Evolutionary conservation across 23 tunicate species (phyloP).

Genomic region (Phallusia fumigata): DNA sequence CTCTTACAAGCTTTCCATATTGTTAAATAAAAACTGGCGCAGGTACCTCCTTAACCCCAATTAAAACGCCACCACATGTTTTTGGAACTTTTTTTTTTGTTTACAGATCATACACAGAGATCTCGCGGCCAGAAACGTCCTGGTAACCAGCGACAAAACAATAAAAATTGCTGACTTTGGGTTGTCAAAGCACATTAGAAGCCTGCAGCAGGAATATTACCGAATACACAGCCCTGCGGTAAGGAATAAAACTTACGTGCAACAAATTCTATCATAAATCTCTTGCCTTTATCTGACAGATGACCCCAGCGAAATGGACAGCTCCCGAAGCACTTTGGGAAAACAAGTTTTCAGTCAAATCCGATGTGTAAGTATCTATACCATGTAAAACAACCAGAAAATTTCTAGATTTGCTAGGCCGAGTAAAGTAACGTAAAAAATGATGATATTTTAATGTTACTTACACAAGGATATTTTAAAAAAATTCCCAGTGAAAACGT

Average conservation of each 20-base stretch:
- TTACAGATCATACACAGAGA: slow-evolving; percentile 54
- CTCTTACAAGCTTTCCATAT: too few species aligned
- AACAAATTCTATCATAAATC: too few species aligned
- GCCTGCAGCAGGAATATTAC: slow-evolving; percentile 56
- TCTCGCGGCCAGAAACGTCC: slow-evolving; percentile 80
- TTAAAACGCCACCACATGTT: too few species aligned
- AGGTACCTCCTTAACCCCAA: too few species aligned
- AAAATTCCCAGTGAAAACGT: too few species aligned
- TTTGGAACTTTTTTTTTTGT: too few species aligned
- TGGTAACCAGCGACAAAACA: slow-evolving; percentile 46
- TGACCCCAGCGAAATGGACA: slow-evolving; percentile 93
- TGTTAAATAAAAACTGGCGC: too few species aligned
- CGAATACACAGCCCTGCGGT: slow-evolving; percentile 44
- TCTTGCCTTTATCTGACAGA: slow-evolving; percentile 20
- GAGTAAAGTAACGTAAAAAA: too few species aligned
- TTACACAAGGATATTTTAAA: too few species aligned
- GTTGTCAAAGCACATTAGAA: slow-evolving; percentile 63
- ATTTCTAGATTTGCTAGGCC: too few species aligned
- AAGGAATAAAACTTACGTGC: background rate
- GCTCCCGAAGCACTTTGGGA: slow-evolving; percentile 80
- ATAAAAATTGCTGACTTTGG: slow-evolving; percentile 92
- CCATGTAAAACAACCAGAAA: background rate
- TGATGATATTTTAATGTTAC: too few species aligned
- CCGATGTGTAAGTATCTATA: slow-evolving; percentile 70
- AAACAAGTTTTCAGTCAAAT: slow-evolving; percentile 60